Evolutionary conservation across 2,797 vertebrate genomes (phyloP), one percentile per base, ranked within the genome.

Genomic region (Pseudotriccus pelzelni): DNA sequence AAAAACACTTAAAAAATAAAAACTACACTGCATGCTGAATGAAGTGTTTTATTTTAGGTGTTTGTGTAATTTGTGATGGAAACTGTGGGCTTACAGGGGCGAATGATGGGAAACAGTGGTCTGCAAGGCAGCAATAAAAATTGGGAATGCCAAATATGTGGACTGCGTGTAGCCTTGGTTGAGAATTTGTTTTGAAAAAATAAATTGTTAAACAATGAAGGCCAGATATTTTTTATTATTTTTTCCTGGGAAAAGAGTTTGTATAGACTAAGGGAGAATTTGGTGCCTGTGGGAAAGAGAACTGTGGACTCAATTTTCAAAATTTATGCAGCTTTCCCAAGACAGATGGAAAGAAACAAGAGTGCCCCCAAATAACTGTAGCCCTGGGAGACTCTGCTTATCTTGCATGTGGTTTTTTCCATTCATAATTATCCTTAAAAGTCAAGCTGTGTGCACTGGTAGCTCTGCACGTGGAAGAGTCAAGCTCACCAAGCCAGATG

Each of bases 61-160:
- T 53, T 84, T 90, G n/a, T 94, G 34, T 56, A 50, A 39, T 79
- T 81, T 76, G 27, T 64, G 88, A 70, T 70, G 91, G 87, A 53
- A 93, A 88, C 68, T 74, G 2, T 6, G 37, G 84, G 20, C 37
- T 86, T 93, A 55, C 66, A 66, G 10, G 70, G 84, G 74, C 37
- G 91, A 90, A 43, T 37, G 70, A 67, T 94, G 96, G 89, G 94
- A 96, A 96, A 91, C 60, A 66, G 90, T 76, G 85, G 55, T 91
- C 66, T 91, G 77, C 36, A 70, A 90, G 70, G 90, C 79, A 56
- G 95, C 91, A 94, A 62, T 95, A 97, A 94, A 93, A 96, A 96
- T 96, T 70, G 27, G 93, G 95, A 97, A 97, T 96, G 87, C 67
- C 70, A 96, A 96, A 50, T 93, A 96, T 95, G 94, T 76, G 70